Percentiles rank a stretch among this genome's conserved stretches.
Evolutionary conservation across 1,140 invertebrate species (phyloP).

Genomic region (Subanguina moxae): DNA sequence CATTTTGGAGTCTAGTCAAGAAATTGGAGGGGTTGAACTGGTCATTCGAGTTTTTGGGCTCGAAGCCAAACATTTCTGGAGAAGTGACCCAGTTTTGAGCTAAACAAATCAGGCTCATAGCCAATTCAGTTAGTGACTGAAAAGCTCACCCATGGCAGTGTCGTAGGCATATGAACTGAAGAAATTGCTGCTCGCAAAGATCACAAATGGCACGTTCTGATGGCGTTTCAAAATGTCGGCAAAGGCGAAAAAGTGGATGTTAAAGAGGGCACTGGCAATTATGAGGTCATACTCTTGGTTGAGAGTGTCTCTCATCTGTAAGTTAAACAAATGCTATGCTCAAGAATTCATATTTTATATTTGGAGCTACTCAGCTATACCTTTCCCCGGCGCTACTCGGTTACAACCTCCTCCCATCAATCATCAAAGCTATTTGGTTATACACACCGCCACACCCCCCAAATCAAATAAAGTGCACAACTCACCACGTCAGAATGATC

Average conservation of each 20-base stretch:
- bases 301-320: background rate
- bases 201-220: background rate
- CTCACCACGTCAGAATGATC: background rate
- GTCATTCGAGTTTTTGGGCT: background rate
- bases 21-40: background rate
- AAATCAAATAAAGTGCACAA: background rate
- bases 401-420: too few species aligned
- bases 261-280: constrained; percentile 1
- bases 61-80: background rate
- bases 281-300: background rate
- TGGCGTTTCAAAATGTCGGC: constrained; percentile 1
- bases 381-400: too few species aligned
- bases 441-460: too few species aligned
- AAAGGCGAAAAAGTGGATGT: background rate
- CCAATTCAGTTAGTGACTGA: background rate
- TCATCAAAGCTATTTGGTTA: too few species aligned
- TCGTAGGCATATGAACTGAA: background rate
- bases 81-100: constrained; percentile 1
- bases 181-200: background rate
- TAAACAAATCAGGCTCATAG: background rate
- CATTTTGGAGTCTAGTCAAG: background rate
- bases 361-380: too few species aligned
- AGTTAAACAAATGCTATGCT: too few species aligned
- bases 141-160: constrained; percentile 2
- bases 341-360: too few species aligned